Percentiles rank a stretch among this genome's conserved stretches.
Evolutionary conservation across 2,797 vertebrate species (phyloP).

Genomic region (Alauda arvensis): DNA sequence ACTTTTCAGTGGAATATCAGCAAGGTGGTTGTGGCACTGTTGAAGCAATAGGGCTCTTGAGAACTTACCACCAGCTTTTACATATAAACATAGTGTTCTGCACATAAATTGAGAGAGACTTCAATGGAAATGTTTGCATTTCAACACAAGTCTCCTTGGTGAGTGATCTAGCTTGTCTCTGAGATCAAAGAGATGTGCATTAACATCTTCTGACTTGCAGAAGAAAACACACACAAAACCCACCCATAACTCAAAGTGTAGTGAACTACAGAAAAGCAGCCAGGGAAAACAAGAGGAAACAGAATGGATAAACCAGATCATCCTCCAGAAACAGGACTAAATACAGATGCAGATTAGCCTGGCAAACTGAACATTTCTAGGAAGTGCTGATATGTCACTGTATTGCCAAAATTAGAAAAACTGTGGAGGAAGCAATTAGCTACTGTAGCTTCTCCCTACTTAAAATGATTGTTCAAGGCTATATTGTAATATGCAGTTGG

Average conservation of each 20-base stretch:
- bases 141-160: neutral
- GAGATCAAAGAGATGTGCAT: neutral
- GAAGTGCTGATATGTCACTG: neutral
- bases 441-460: neutral
- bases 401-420: conserved; percentile 2
- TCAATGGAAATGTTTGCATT: neutral
- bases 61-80: neutral
- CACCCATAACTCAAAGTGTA: neutral
- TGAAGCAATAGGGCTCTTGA: neutral
- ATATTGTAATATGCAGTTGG: neutral
- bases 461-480: conserved; percentile 7
- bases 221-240: neutral
- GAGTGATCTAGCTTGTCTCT: neutral
- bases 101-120: neutral
- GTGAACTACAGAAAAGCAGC: neutral
- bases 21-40: neutral
- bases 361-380: neutral
- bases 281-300: neutral
- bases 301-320: neutral
- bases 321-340: neutral
- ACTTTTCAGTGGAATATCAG: neutral
- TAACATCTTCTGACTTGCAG: neutral
- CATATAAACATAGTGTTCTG: neutral
- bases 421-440: conserved; percentile 15
- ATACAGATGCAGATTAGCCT: neutral